Evolutionary conservation across 2,888 invertebrate species (phyloP), one percentile per base, ranked within the genome.

Genomic region (Tubulanus polymorphus): DNA sequence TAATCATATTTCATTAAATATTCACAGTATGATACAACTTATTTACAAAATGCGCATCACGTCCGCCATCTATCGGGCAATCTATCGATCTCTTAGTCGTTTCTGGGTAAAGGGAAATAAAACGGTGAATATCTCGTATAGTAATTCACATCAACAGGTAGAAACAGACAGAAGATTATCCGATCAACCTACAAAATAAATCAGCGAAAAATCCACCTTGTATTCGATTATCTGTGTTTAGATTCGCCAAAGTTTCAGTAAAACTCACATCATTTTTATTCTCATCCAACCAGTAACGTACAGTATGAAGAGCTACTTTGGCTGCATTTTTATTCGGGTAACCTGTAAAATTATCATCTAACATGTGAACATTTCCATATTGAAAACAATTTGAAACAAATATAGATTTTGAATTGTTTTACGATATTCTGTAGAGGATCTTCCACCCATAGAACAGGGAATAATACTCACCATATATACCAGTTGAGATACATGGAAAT

Each of bases 401-500:
- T 27, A 51, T 51, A 27, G 6, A 48, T 5, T 10, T 27, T 3
- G 48, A 48, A 8, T 3, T 8, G 10, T 20, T 23, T 23, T 8
- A 10, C 6, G 10, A 48, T n/a, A 5, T n/a, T n/a, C 25, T 10
- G 15, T 23, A 48, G 10, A n/a, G 10, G 8, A 12, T 48, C 48
- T 48, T 6, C 26, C n/a, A 5, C 27, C 23, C 3, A 48, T 10
- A 26, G 5, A 20, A 48, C 23, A 25, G 3, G 25, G 23, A 30
- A 37, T 20, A 30, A 53, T 3, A 69, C 75, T 72, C 72, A 82
- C 83, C 90, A 75, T 90, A 93, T 60, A 93, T 84, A n/a, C 93
- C 93, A 3, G 93, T 93, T 0, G 91, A 90, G 71, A 93, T 90
- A 73, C 93, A 93, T 0, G 92, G 92, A 74, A 93, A 92, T 0